Conservation (phyloP, 2,113 vertebrate genomes). For the Girardinichthys multiradiatus region DNA sequence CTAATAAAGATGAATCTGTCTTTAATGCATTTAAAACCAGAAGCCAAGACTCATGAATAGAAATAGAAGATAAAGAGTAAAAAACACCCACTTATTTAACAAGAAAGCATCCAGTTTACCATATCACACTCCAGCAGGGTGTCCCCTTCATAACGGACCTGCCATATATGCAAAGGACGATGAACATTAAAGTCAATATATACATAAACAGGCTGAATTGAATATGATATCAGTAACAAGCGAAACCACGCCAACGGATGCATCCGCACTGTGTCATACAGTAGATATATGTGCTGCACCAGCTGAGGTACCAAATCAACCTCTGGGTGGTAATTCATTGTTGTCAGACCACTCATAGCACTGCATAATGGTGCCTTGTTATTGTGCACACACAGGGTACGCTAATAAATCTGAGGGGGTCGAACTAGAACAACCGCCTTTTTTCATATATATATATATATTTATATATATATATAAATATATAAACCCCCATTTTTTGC, state of each 20-base stretch:
- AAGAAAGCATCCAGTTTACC: constrained; percentile 82
- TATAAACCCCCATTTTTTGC: constrained; percentile 1
- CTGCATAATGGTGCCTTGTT: constrained; percentile 57
- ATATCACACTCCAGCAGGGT: constrained; percentile 79
- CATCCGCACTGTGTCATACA: constrained; percentile 58
- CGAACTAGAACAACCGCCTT: constrained; percentile 1
- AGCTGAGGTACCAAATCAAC: constrained; percentile 72
- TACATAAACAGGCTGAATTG: constrained; percentile 61
- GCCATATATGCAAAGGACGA: constrained; percentile 75
- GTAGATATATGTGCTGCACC: constrained; percentile 64
- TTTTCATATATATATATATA: constrained; percentile 14
- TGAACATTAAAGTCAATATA: constrained; percentile 78
- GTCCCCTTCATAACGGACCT: constrained; percentile 66
- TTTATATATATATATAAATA: no score
- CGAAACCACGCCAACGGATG: constrained; percentile 67
- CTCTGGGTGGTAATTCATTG: constrained; percentile 65
- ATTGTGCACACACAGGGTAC: constrained; percentile 32
- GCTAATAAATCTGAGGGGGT: constrained; percentile 35
- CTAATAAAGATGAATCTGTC: constrained; percentile 73
- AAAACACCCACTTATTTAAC: constrained; percentile 69
- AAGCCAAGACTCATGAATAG: constrained; percentile 69
- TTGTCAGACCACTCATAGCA: constrained; percentile 62
- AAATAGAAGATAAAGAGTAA: constrained; percentile 73
- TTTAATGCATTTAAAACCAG: constrained; percentile 66
- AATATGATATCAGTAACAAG: constrained; percentile 71